phyloP scores from a whole-genome alignment of 2,888 invertebrate species.

The Crepidodera aurea region DNA sequence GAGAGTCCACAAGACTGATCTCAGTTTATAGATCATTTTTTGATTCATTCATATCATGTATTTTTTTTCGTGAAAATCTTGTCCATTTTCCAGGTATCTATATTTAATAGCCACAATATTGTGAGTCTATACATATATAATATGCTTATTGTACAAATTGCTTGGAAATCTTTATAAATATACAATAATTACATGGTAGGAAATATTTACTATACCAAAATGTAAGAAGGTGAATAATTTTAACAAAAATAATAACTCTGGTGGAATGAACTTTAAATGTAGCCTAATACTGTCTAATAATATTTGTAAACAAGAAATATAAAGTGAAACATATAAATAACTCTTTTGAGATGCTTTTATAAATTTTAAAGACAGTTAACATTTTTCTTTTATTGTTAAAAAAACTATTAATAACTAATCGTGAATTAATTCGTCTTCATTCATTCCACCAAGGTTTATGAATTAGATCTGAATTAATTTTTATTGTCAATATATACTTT shows the following conservation, averaged over 20 bases:
- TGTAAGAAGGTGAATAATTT: slow-evolving; percentile 18
- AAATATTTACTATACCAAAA: not conserved
- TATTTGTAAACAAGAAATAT: too few species aligned
- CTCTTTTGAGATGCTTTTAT: too few species aligned
- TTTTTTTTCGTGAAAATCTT: slow-evolving; percentile 17
- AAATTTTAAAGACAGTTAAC: too few species aligned
- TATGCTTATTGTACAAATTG: slow-evolving; percentile 40
- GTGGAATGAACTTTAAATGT: not conserved
- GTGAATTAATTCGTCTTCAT: not conserved
- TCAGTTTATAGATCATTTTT: slow-evolving; percentile 19
- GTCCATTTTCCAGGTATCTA: slow-evolving; percentile 37
- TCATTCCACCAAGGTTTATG: too few species aligned
- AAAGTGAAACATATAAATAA: too few species aligned
- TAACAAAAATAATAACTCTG: not conserved
- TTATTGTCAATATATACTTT: not conserved
- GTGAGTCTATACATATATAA: slow-evolving; percentile 32
- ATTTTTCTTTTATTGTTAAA: not conserved
- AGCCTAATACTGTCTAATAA: too few species aligned
- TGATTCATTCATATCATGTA: slow-evolving; percentile 18
- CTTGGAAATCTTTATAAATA: slow-evolving; percentile 36
- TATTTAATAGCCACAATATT: slow-evolving; percentile 32
- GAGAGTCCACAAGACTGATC: slow-evolving; percentile 36
- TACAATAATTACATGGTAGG: slow-evolving; percentile 19
- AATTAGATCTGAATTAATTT: too few species aligned
- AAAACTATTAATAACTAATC: not conserved